Conservation (phyloP, 2,113 vertebrate genomes). For the Megalops atlanticus region DNA sequence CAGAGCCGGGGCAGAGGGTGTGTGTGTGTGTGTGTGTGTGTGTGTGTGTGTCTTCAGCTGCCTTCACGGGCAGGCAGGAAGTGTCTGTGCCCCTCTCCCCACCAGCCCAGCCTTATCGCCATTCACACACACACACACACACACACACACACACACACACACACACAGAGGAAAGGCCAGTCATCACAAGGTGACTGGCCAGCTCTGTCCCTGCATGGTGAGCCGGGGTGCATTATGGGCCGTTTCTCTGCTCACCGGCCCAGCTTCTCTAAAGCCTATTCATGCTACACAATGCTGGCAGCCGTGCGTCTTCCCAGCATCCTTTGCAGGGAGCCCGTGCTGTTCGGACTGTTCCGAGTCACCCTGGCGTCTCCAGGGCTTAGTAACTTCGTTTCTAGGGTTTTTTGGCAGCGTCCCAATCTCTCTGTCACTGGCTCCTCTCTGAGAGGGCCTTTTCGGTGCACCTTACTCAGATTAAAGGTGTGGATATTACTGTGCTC, state of each 20-base stretch:
- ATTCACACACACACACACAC: neutral
- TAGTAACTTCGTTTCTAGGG: neutral
- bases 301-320: neutral
- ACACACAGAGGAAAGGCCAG: neutral
- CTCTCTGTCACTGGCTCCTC: too few relatives aligned
- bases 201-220: neutral
- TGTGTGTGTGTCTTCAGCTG: neutral
- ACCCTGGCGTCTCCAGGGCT: neutral
- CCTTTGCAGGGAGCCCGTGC: neutral
- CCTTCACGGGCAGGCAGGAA: neutral
- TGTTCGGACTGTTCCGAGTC: neutral
- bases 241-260: neutral
- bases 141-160: neutral
- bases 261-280: neutral
- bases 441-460: too few relatives aligned
- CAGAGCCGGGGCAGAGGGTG: neutral
- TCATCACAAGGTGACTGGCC: neutral
- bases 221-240: neutral
- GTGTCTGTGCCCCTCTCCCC: neutral
- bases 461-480: too few relatives aligned
- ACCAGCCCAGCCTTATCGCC: neutral
- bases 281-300: neutral
- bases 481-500: too few relatives aligned
- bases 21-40: conserved; percentile 24
- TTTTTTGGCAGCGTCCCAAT: neutral